These are phyloP conservation scores for Geopemphigus sp. DNA, from an alignment of 1,140 invertebrate genomes.

Conservation along the genomic window DNA sequence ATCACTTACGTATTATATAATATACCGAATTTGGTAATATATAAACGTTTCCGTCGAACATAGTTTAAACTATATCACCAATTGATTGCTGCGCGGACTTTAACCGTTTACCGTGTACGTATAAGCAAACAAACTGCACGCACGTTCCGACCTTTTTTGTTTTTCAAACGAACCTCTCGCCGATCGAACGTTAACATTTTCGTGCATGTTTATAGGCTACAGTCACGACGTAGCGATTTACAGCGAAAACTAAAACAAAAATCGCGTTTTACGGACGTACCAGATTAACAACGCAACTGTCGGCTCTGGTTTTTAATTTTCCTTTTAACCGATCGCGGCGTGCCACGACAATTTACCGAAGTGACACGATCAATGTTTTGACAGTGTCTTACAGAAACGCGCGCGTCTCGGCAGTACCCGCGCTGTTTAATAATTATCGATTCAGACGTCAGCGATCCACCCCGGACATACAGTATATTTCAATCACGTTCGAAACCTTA, in stretches of 20 bases:
- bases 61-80: too few species aligned
- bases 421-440: too few species aligned
- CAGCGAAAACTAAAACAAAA: constrained; percentile 1
- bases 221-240: background rate
- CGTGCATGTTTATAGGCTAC: background rate
- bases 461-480: too few species aligned
- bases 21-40: background rate
- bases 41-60: too few species aligned
- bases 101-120: too few species aligned
- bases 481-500: background rate
- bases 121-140: background rate
- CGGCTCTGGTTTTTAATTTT: background rate
- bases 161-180: background rate
- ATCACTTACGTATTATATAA: background rate
- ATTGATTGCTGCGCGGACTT: too few species aligned
- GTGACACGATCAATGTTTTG: background rate
- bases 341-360: background rate
- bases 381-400: background rate
- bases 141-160: background rate
- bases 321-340: background rate
- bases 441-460: too few species aligned
- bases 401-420: too few species aligned
- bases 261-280: background rate
- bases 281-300: background rate
- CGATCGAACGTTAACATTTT: background rate